A percentile compares a stretch with the other conserved stretches of the same genome.
Evolutionary conservation across 1,140 invertebrate genomes (phyloP).

Genomic region (Temnothorax nylanderi): DNA sequence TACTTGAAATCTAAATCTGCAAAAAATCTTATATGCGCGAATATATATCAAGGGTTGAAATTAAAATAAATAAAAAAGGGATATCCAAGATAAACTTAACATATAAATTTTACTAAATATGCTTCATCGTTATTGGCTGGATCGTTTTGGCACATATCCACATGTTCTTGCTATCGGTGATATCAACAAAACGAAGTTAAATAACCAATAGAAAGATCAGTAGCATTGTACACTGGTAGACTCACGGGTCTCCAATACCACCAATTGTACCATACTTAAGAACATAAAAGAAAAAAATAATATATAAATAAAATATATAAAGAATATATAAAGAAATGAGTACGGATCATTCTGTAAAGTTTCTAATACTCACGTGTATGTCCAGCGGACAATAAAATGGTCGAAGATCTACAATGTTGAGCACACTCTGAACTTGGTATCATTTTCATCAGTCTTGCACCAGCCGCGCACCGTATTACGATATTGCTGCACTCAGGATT

Average conservation of each 20-base stretch:
- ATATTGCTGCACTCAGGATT: conserved; percentile 92
- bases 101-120: conserved; percentile 26
- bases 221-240: conserved; percentile 86
- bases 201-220: conserved; percentile 88
- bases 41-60: background rate
- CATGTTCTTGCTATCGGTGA: background rate
- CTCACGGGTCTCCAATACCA: conserved; percentile 92
- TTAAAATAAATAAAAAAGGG: conserved; percentile 18
- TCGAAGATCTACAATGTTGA: conserved; percentile 88
- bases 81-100: background rate
- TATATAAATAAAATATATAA: background rate
- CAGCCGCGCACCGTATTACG: conserved; percentile 89
- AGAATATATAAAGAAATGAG: background rate
- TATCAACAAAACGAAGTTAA: conserved; percentile 90
- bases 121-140: background rate
- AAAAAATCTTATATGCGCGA: background rate
- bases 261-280: conserved; percentile 94
- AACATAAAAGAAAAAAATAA: conserved; percentile 41
- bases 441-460: conserved; percentile 88
- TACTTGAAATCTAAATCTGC: conserved; percentile 22
- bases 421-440: conserved; percentile 89
- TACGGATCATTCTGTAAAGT: background rate
- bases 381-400: conserved; percentile 88
- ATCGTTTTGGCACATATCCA: conserved; percentile 8
- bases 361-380: conserved; percentile 89